These are phyloP conservation scores for Gobio gobio DNA, from an alignment of 2,113 vertebrate species.

Conservation along the genomic window DNA sequence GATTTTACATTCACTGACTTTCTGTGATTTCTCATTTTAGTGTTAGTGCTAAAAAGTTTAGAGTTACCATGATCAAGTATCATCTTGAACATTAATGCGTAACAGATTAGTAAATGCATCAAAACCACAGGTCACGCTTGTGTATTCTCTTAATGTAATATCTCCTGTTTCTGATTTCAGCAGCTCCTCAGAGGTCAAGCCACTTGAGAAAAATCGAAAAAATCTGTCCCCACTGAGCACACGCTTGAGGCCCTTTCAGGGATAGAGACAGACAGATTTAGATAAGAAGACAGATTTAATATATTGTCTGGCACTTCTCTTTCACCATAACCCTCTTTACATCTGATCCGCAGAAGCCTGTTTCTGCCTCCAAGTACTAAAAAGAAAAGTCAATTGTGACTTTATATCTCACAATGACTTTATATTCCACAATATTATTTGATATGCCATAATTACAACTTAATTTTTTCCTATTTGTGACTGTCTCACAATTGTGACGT, in stretches of 20 bases:
- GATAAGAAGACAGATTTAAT: slow-evolving; percentile 9
- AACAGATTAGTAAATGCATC: background rate
- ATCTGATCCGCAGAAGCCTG: background rate
- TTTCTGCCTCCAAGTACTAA: background rate
- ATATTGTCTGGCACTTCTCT: background rate
- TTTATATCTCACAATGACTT: background rate
- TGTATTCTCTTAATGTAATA: background rate
- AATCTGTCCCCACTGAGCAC: background rate
- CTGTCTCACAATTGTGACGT: background rate
- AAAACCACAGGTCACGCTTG: background rate
- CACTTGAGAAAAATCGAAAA: background rate
- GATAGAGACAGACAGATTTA: slow-evolving; percentile 26
- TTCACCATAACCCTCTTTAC: background rate
- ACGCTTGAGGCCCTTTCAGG: slow-evolving; percentile 7
- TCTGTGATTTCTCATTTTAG: slow-evolving; percentile 10
- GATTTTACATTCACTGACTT: background rate
- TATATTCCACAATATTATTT: background rate
- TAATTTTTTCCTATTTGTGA: background rate
- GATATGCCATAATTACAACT: background rate
- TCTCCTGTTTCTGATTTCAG: background rate
- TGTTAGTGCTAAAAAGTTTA: too few relatives aligned
- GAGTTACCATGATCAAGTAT: background rate
- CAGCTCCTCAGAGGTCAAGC: slow-evolving; percentile 4
- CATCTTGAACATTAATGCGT: background rate
- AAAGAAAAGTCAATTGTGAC: background rate